Conservation (phyloP, 1,140 invertebrate species). For the Atta texana region DNA sequence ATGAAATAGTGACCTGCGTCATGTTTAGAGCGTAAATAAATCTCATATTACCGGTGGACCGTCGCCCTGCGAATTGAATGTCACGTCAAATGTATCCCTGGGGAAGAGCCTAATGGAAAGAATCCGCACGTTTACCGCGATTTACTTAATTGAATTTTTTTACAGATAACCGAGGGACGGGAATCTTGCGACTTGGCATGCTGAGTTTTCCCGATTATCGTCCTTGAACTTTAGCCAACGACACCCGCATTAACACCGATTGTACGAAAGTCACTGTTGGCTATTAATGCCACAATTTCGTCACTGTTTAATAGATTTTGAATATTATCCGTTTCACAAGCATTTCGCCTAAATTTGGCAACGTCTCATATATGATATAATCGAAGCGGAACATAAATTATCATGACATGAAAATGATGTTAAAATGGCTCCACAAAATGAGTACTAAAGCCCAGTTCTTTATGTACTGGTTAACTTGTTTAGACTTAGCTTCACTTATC, state of each 20-base stretch:
- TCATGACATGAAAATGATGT: too few relatives aligned
- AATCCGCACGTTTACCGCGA: background rate
- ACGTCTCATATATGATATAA: background rate
- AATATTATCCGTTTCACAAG: background rate
- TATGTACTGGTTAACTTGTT: too few relatives aligned
- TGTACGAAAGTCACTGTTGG: background rate
- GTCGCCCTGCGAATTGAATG: constrained; percentile 65
- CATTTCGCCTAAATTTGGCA: constrained; percentile 18
- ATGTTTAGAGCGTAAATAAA: constrained; percentile 70
- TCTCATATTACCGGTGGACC: constrained; percentile 29
- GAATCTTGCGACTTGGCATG: constrained; percentile 18
- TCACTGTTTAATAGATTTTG: background rate
- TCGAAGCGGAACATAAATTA: too few relatives aligned
- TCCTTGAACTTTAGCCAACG: constrained; percentile 68
- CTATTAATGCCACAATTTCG: background rate
- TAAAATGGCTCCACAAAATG: too few relatives aligned
- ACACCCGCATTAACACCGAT: background rate
- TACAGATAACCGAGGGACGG: background rate
- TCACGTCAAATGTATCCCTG: constrained; percentile 22
- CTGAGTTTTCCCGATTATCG: constrained; percentile 63
- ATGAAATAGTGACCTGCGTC: constrained; percentile 63
- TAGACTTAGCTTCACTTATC: too few relatives aligned
- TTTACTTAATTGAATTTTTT: constrained; percentile 26
- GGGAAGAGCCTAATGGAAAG: constrained; percentile 9
- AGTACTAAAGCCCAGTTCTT: too few relatives aligned